A percentile compares a stretch with the other conserved stretches of the same genome.
Conservation (phyloP, 2,113 vertebrate species). For the Myrmecobius fasciatus region DNA sequence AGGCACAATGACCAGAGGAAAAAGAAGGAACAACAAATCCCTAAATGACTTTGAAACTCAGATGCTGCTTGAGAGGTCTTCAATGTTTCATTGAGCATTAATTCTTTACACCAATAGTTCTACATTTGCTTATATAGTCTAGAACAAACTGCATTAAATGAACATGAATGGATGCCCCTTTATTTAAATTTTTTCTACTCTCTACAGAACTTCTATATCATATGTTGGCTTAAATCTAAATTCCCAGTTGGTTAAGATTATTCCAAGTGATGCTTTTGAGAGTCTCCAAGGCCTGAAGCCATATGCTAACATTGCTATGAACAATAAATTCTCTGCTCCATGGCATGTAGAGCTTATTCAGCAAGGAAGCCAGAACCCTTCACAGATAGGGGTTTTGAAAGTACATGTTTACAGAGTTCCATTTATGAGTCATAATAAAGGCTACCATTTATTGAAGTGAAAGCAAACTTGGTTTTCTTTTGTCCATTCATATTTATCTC, state of each 20-base stretch:
- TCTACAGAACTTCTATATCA: background rate
- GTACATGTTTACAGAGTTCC: background rate
- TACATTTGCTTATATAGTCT: background rate
- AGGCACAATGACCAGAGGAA: background rate
- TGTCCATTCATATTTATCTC: background rate
- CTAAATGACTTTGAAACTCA: background rate
- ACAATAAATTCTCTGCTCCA: background rate
- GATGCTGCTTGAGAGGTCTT: background rate
- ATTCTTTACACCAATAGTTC: background rate
- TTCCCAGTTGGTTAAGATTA: slow-evolving; percentile 39
- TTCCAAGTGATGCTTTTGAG: slow-evolving; percentile 14
- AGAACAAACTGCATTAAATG: background rate
- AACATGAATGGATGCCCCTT: background rate
- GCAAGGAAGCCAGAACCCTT: background rate
- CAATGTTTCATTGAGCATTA: background rate
- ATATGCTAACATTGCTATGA: slow-evolving; percentile 1
- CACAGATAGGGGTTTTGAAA: background rate
- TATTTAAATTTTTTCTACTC: background rate
- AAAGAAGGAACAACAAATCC: background rate
- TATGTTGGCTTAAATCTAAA: background rate
- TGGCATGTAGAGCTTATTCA: slow-evolving; percentile 13
- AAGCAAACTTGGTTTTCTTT: background rate
- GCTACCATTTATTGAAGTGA: background rate
- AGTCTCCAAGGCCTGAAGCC: slow-evolving; percentile 35
- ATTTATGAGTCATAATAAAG: background rate